These are phyloP conservation scores for Lasioglossum oenotherae DNA, from an alignment of 2,888 invertebrate genomes.

Conservation along the genomic window DNA sequence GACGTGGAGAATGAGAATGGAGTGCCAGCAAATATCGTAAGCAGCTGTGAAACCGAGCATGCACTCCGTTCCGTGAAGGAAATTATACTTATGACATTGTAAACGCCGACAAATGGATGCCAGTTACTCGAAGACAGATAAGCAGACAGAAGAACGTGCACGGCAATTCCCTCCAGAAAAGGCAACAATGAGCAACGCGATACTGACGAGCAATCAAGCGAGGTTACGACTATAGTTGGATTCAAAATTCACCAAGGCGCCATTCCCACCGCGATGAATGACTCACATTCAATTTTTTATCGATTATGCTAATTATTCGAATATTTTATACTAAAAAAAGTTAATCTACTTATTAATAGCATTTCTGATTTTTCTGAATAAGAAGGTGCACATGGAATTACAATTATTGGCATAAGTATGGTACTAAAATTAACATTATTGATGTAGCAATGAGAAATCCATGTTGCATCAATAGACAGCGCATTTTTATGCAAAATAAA, in stretches of 20 bases:
- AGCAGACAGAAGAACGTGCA: slow-evolving; percentile 18
- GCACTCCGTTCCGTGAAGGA: slow-evolving; percentile 12
- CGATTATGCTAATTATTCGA: not conserved
- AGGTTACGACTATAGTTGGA: slow-evolving; percentile 18
- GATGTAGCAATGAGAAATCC: not conserved
- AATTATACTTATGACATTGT: slow-evolving; percentile 45
- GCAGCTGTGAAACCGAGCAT: slow-evolving; percentile 13
- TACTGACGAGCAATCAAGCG: slow-evolving; percentile 36
- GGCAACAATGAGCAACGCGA: slow-evolving; percentile 53
- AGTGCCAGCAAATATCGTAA: not conserved
- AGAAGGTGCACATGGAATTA: too few species aligned
- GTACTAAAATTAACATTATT: too few species aligned
- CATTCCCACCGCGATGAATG: not conserved
- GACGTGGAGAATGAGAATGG: slow-evolving; percentile 16
- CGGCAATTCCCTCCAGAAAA: slow-evolving; percentile 50
- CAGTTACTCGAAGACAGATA: slow-evolving; percentile 11
- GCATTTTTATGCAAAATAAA: too few species aligned
- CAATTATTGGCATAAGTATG: too few species aligned
- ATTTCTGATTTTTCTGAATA: not conserved
- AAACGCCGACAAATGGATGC: slow-evolving; percentile 34
- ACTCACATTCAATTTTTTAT: not conserved
- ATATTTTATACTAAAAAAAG: not conserved
- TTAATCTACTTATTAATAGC: not conserved
- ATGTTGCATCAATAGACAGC: not conserved
- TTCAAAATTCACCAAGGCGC: not conserved